Base-by-base conservation (phyloP, 2,797 vertebrate species). In the Hoplostethus atlanticus region DNA sequence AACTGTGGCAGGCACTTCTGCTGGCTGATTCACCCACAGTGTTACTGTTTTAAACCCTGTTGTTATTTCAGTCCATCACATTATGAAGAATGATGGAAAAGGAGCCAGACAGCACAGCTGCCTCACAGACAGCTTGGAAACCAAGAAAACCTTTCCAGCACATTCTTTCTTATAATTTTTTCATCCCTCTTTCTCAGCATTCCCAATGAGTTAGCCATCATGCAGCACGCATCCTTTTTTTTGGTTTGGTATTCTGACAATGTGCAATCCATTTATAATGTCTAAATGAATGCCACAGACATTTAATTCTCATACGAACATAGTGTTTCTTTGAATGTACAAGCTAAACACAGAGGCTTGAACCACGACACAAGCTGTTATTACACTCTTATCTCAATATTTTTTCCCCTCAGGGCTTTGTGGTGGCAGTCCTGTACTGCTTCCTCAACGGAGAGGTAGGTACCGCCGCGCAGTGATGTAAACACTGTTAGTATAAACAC, bases 381-480 rank as follows among this genome's bases (percentile, higher is more conserved):
- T 31, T 48, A 6, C 63, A 54, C 30, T 66, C 21, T 79, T 54
- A 64, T 77, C 56, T 77, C 52, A 80, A 75, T 44, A 76, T 52
- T 86, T 75, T 82, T 54, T 84, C 71, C 74, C 73, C 80, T 46
- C 84, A 99, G 98, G 98, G 98, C 3, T 99, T 97, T 52, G 96
- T 97, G 79, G 98, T 99, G 3, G 97, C 98, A 0, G 90, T 99
- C 11, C 96, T 99, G 30, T 99, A 99, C 91, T 99, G 98, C 87
- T 99, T 99, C 83, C 94, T 99, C 44, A 96, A 96, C 9, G 94
- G 94, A 79, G 95, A 96, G 93, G 95, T 96, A 89, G 13, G 91
- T 64, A 40, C n/a, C 48, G 13, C 25, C 28, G 30, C 40, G 42
- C 63, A 16, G 12, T 62, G 16, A 73, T 74, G 58, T 82, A 88